These are phyloP conservation scores for Protobothrops flavoviridis DNA, from an alignment of 2,113 vertebrate genomes.

Conservation along the genomic window DNA sequence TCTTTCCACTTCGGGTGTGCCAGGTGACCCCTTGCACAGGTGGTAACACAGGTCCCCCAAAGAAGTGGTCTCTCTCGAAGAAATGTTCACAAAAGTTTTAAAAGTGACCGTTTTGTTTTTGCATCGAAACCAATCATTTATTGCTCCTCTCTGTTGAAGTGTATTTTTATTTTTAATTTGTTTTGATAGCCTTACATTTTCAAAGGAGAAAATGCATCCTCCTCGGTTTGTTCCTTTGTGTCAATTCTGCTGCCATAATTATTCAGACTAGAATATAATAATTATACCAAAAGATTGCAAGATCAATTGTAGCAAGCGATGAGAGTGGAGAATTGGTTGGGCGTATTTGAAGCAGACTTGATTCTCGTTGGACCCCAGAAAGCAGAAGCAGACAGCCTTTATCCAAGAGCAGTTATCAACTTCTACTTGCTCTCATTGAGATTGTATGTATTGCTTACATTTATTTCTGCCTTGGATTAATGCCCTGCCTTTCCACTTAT, in stretches of 20 bases:
- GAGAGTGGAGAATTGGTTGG: not conserved
- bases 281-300: not conserved
- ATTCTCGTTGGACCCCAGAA: not conserved
- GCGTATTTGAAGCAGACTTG: not conserved
- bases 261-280: not conserved
- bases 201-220: not conserved
- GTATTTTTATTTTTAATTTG: not conserved
- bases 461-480: not conserved
- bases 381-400: too few species aligned
- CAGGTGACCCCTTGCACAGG: not conserved
- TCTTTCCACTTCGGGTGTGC: constrained; percentile 9
- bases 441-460: not conserved
- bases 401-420: not conserved
- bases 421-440: not conserved
- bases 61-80: not conserved
- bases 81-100: not conserved
- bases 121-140: not conserved
- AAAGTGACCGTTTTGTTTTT: not conserved
- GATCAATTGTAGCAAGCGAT: not conserved
- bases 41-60: not conserved
- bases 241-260: not conserved
- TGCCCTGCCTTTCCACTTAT: not conserved
- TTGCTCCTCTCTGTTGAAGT: constrained; percentile 31
- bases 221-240: not conserved
- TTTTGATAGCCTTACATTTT: not conserved